Base-by-base conservation (phyloP, 1,140 invertebrate genomes). In the Zophobas morio region DNA sequence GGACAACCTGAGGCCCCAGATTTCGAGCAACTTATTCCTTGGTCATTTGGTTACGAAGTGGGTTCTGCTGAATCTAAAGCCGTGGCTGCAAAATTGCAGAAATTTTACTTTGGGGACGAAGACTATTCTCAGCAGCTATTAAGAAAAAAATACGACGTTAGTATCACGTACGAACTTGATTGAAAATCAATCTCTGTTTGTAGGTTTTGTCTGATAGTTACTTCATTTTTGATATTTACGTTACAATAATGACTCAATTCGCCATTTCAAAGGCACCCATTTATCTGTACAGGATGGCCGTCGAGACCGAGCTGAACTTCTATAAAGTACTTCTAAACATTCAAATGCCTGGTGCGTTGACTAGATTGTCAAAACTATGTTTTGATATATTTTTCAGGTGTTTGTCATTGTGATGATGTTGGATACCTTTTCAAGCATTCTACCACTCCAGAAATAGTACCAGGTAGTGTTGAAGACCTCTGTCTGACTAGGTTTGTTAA, bases 331-430 rank as follows among this genome's bases (percentile, higher is more conserved):
- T 84, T 57, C 76, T 33, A 49, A 40, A 75, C 71, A 37, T 34
- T 88, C n/a, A 60, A 36, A 39, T 37, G n/a, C 56, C 56, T 36
- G 56, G 56, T 60, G 42, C 42, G 20, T 20, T 20, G 20, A 20
- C 20, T 20, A 20, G 20, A 46, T 3, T 35, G 80, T 86, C 6
- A 79, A 77, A 1, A 78, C 76, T 20, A 20, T 20, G 20, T 20
- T 40, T 40, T 80, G 8, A 77, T 73, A 36, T 36, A 54, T 36
- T 78, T 36, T 60, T 78, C 47, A 33, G 86, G 72, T 89, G 90
- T 0, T 89, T 1, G 89, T 88, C 92, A 93, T 80, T 88, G 86
- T 0, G 92, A 93, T 78, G 91, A 92, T 77, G 42, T 92, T 1
- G 89, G 88, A 74, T 92, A 92, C 83, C 80, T 92, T 2, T 93